A percentile compares a stretch with the other conserved stretches of the same genome.
These are phyloP conservation scores for Bubo scandiacus DNA, from an alignment of 2,113 vertebrate species.

Conservation along the genomic window DNA sequence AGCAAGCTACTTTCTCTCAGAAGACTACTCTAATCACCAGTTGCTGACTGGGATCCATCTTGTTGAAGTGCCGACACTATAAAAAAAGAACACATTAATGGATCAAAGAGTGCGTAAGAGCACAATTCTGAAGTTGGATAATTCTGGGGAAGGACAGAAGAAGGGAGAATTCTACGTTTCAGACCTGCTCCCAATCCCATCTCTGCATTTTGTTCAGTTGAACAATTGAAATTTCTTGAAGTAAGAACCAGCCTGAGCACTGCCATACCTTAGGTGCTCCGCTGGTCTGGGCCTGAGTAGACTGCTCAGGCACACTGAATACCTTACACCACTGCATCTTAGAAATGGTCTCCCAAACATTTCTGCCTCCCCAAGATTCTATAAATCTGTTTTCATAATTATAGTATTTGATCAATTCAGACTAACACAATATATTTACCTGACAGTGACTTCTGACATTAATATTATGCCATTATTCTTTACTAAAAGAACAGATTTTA, in stretches of 20 bases:
- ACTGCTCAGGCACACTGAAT: background rate
- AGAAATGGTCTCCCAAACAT: background rate
- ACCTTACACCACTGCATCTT: background rate
- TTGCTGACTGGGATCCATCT: constrained; percentile 6
- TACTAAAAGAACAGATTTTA: background rate
- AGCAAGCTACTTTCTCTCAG: background rate
- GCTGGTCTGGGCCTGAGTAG: background rate
- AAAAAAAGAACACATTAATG: background rate
- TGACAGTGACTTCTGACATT: background rate
- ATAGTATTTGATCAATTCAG: background rate
- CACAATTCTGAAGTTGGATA: background rate
- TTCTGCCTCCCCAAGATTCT: background rate
- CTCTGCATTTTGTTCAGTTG: background rate
- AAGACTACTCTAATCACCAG: background rate
- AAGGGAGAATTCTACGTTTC: background rate
- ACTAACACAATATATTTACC: background rate
- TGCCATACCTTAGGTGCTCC: background rate
- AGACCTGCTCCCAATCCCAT: background rate
- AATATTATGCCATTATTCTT: background rate
- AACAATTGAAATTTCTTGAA: background rate
- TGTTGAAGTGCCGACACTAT: background rate
- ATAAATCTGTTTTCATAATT: background rate
- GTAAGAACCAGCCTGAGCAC: background rate
- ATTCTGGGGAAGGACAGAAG: background rate
- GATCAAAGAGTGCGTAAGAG: background rate